phyloP scores from a whole-genome alignment of 2,888 invertebrate species.

The Caenorhabditis sp. region DNA sequence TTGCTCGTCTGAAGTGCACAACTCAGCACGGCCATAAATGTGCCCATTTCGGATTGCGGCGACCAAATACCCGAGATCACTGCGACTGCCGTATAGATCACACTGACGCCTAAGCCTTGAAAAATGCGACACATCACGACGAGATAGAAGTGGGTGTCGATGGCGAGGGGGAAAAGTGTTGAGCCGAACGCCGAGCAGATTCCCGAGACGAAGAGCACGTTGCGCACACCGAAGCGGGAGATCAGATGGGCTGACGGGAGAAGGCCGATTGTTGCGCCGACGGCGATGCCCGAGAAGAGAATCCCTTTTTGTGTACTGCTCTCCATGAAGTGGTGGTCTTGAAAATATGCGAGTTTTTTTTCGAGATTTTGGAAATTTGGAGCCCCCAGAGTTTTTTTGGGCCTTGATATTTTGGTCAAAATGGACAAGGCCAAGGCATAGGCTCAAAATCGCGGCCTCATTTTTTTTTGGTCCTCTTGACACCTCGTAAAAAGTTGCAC shows the following conservation, averaged over 20 bases:
- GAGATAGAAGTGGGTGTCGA: slow-evolving; percentile 15
- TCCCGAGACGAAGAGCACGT: slow-evolving; percentile 10
- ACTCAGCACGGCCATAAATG: slow-evolving; percentile 33
- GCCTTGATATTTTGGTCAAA: no score
- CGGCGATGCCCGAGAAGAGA: slow-evolving; percentile 17
- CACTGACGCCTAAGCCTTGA: slow-evolving; percentile 28
- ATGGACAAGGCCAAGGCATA: no score
- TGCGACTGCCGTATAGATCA: slow-evolving; percentile 30
- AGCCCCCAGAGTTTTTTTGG: no score
- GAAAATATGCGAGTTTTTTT: no score
- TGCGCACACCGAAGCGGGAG: slow-evolving; percentile 5
- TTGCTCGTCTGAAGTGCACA: slow-evolving; percentile 17
- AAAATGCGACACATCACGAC: slow-evolving; percentile 25
- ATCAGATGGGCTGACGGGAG: slow-evolving; percentile 13
- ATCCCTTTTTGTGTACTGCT: slow-evolving; percentile 10
- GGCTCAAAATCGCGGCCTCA: no score
- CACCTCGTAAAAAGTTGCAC: no score
- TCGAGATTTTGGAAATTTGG: no score
- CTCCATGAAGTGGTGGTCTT: slow-evolving; percentile 18
- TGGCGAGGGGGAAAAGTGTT: slow-evolving; percentile 30
- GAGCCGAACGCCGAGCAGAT: slow-evolving; percentile 23
- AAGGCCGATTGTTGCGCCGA: slow-evolving; percentile 18
- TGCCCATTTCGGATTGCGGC: slow-evolving; percentile 16
- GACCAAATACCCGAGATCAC: slow-evolving; percentile 33
- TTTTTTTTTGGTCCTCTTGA: no score